A percentile compares a stretch with the other conserved stretches of the same genome.
Conservation (phyloP, 2,113 vertebrate genomes). For the Sinocyclocheilus maitianheensis region DNA sequence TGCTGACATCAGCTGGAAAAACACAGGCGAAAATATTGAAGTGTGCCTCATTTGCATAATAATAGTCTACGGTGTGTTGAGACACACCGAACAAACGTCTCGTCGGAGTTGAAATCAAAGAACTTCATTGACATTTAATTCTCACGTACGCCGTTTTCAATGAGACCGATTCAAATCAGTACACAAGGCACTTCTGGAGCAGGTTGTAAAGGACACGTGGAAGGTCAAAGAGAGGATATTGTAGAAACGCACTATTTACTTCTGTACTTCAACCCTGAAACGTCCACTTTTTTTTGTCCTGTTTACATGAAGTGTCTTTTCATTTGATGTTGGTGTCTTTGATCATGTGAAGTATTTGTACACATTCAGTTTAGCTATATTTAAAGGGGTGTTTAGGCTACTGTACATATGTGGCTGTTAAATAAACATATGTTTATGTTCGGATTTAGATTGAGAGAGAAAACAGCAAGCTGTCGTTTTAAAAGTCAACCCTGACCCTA, state of each 20-base stretch:
- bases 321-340: neutral
- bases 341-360: neutral
- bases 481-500: neutral
- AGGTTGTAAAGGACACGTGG: constrained; percentile 58
- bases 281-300: neutral
- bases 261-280: neutral
- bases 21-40: constrained; percentile 68
- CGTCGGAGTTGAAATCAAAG: constrained; percentile 62
- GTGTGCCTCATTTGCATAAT: constrained; percentile 80
- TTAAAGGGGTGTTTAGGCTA: neutral
- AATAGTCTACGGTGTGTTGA: constrained; percentile 75
- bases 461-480: neutral
- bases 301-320: neutral
- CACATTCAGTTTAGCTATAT: neutral
- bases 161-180: constrained; percentile 48
- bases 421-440: neutral
- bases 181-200: constrained; percentile 45
- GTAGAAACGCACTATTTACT: neutral
- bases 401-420: neutral
- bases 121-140: constrained; percentile 66
- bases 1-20: constrained; percentile 72
- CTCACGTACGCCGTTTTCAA: constrained; percentile 46
- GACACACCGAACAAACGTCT: constrained; percentile 59
- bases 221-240: constrained; percentile 63
- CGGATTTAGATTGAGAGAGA: neutral